Conservation (phyloP, 2,797 vertebrate genomes). For the Erpetoichthys calabaricus region DNA sequence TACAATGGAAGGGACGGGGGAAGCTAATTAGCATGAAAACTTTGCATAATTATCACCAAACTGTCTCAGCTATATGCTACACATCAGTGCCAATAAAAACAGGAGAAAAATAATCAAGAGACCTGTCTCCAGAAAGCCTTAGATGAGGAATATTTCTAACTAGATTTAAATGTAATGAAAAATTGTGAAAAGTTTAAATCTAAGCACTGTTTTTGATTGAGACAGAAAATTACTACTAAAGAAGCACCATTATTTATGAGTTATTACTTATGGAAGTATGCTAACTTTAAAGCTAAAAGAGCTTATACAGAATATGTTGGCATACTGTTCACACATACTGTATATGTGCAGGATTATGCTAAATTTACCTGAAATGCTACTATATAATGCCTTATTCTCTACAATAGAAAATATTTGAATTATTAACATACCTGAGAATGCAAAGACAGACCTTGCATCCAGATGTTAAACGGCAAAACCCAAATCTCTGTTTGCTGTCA, state of each 20-base stretch:
- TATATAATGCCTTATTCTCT: too few species aligned
- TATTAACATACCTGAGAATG: constrained; percentile 69
- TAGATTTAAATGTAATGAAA: background rate
- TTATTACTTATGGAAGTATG: background rate
- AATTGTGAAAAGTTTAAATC: background rate
- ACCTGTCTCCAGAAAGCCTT: constrained; percentile 3
- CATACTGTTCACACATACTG: too few species aligned
- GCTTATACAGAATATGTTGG: too few species aligned
- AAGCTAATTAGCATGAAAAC: constrained; percentile 63
- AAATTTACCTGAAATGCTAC: too few species aligned
- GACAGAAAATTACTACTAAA: constrained; percentile 6
- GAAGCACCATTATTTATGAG: background rate
- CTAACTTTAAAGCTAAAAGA: background rate
- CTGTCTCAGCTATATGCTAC: constrained; percentile 39
- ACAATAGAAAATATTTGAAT: too few species aligned
- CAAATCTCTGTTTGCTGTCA: constrained; percentile 88
- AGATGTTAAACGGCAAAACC: constrained; percentile 86
- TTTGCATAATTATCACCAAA: constrained; percentile 63
- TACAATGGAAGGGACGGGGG: constrained; percentile 60
- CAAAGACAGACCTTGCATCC: constrained; percentile 84
- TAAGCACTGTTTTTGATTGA: constrained; percentile 1
- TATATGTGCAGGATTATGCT: too few species aligned
- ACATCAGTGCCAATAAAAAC: constrained; percentile 47
- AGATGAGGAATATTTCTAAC: accelerated
- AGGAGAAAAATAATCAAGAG: constrained; percentile 27